Evolutionary conservation across 2,888 invertebrate species (phyloP), one percentile per base, ranked within the genome.

Genomic region (Piscicola geometra): DNA sequence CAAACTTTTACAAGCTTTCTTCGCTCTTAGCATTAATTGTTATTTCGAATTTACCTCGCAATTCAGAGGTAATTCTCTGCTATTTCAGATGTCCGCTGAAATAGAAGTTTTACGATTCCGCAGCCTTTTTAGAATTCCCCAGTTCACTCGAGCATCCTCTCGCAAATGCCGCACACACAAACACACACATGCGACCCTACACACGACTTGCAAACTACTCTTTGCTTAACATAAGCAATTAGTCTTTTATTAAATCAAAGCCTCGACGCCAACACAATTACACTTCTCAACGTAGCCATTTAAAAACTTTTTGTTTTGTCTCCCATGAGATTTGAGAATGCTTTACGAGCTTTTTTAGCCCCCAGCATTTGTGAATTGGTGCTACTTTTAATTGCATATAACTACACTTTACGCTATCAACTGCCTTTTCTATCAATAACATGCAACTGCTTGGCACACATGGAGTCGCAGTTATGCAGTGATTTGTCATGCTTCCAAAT

Each of bases 11-110:
- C n/a, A n/a, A 5, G 21, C 60, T 21, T 56, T 41, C 41, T 41
- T 9, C 41, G 15, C n/a, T n/a, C n/a, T n/a, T 47, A 47, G 12
- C 60, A 21, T 56, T 56, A 21, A 56, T 56, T 56, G 60, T 56
- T 56, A 56, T 56, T 56, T 56, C 25, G 5, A 56, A n/a, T 56
- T 56, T 56, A 56, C n/a, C 60, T 56, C 60, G n/a, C 60, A 5
- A 21, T 56, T 56, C n/a, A 9, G n/a, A 56, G 3, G 25, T 56
- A 56, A 56, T 56, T 15, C 60, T 56, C 25, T 21, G 5, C 60
- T 56, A 56, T 56, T 56, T 21, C 60, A 56, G 60, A 56, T 21
- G 60, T 3, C 25, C 25, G 12, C n/a, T 56, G 60, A 21, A 56
- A 56, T 56, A 56, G 60, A 56, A 56, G 60, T 25, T 56, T 56